phyloP scores from a whole-genome alignment of 2,797 vertebrate species.

The Xyrichtys novacula region DNA sequence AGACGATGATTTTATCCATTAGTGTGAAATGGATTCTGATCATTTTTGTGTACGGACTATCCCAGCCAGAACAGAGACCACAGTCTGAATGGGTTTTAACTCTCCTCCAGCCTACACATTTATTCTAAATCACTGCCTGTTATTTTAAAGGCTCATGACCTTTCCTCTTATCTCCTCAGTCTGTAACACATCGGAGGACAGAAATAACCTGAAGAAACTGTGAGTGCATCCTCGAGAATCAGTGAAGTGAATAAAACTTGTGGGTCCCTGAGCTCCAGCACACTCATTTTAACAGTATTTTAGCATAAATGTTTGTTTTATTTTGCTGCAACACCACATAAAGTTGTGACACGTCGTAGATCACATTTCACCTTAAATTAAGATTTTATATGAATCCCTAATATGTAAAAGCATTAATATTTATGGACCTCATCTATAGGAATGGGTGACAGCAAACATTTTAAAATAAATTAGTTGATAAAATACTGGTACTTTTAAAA shows the following conservation, averaged over 20 bases:
- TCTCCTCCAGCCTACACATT: slow-evolving; percentile 1
- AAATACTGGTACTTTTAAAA: too few relatives aligned
- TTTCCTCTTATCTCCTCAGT: slow-evolving; percentile 49
- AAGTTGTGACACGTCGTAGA: too few relatives aligned
- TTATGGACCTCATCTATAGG: too few relatives aligned
- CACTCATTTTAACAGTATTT: too few relatives aligned
- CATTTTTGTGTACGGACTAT: neutral
- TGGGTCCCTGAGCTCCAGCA: too few relatives aligned
- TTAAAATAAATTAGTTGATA: too few relatives aligned
- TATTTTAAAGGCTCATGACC: slow-evolving; percentile 32
- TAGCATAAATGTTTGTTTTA: too few relatives aligned
- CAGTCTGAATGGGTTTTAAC: neutral
- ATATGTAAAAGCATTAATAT: too few relatives aligned
- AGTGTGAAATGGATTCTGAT: neutral
- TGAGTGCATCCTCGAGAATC: slow-evolving; percentile 53
- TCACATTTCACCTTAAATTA: too few relatives aligned
- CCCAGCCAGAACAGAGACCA: slow-evolving; percentile 5
- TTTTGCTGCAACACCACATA: too few relatives aligned
- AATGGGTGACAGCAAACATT: too few relatives aligned
- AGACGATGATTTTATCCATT: neutral
- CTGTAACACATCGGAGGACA: slow-evolving; percentile 10
- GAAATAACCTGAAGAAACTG: slow-evolving; percentile 29
- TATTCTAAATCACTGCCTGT: slow-evolving; percentile 21
- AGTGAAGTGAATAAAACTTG: slow-evolving; percentile 24
- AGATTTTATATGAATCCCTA: too few relatives aligned